Percentiles rank a stretch among this genome's conserved stretches.
Conservation (phyloP, 2,797 vertebrate genomes). For the Phataginus tetradactyla region DNA sequence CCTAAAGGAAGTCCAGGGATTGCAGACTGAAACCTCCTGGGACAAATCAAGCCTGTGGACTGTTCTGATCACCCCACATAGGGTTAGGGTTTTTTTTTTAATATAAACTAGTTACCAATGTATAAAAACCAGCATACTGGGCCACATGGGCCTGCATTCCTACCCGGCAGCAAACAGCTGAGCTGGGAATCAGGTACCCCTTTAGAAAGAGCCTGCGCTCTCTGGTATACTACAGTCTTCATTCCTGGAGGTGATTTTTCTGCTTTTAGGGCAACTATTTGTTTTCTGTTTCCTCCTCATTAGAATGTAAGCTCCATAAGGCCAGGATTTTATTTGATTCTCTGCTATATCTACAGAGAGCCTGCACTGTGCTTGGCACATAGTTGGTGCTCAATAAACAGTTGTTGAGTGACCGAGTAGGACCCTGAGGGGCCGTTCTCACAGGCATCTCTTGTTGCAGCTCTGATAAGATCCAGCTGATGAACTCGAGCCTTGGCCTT, state of each 20-base stretch:
- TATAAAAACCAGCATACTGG: background rate
- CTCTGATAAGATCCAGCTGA: conserved; percentile 55
- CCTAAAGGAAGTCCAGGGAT: background rate
- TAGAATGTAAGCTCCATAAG: background rate
- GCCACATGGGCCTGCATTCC: background rate
- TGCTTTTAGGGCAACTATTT: background rate
- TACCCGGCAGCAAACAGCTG: background rate
- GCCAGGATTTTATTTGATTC: background rate
- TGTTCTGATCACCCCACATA: background rate
- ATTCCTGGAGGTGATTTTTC: background rate
- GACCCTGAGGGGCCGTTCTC: background rate
- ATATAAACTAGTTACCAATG: background rate
- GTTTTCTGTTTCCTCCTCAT: background rate
- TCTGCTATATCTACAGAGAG: background rate
- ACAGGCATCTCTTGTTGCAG: conserved; percentile 66
- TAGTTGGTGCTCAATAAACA: background rate
- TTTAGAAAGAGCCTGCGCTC: background rate
- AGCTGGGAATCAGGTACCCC: background rate
- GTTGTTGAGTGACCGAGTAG: too few relatives aligned
- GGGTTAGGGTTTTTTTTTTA: background rate
- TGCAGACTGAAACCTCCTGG: background rate
- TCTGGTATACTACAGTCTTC: background rate
- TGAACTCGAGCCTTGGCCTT: conserved; percentile 60
- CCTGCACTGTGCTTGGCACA: background rate
- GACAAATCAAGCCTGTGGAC: background rate